phyloP scores from a whole-genome alignment of 2,797 vertebrate genomes.

The Lerista edwardsae region DNA sequence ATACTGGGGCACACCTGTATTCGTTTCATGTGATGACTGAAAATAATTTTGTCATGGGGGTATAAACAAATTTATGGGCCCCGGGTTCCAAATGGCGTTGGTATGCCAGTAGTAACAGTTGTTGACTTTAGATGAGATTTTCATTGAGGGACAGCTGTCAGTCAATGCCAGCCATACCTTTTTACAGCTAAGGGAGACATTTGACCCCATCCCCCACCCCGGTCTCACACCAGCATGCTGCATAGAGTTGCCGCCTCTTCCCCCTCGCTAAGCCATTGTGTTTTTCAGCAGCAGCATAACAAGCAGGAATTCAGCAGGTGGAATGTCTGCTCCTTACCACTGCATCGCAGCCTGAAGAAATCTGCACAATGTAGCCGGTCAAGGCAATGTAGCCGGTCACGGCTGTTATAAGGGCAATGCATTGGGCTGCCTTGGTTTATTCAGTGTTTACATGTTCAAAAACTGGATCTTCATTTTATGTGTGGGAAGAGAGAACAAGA shows the following conservation, averaged over 20 bases:
- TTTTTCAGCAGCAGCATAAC: not conserved
- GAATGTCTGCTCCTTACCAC: too few relatives aligned
- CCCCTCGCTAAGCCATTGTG: not conserved
- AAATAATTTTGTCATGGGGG: too few relatives aligned
- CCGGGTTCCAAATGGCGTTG: too few relatives aligned
- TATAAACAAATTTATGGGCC: too few relatives aligned
- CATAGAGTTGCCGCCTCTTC: not conserved
- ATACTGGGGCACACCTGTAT: too few relatives aligned
- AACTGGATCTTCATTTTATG: not conserved
- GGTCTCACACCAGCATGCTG: not conserved
- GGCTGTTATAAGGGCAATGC: not conserved
- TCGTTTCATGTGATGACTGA: too few relatives aligned
- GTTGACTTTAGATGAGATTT: too few relatives aligned
- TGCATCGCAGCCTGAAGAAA: not conserved
- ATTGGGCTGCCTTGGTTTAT: not conserved
- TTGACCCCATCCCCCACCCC: not conserved
- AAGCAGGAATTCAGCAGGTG: not conserved
- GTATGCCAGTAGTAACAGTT: too few relatives aligned
- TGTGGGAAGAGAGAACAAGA: not conserved
- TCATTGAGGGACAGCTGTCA: too few relatives aligned
- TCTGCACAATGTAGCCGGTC: not conserved
- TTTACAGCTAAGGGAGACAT: not conserved
- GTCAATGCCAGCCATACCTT: too few relatives aligned
- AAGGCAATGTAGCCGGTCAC: not conserved
- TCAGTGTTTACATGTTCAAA: not conserved